A percentile compares a stretch with the other conserved stretches of the same genome.
Evolutionary conservation across 2,113 vertebrate genomes (phyloP).

Genomic region (Echinops telfairi): DNA sequence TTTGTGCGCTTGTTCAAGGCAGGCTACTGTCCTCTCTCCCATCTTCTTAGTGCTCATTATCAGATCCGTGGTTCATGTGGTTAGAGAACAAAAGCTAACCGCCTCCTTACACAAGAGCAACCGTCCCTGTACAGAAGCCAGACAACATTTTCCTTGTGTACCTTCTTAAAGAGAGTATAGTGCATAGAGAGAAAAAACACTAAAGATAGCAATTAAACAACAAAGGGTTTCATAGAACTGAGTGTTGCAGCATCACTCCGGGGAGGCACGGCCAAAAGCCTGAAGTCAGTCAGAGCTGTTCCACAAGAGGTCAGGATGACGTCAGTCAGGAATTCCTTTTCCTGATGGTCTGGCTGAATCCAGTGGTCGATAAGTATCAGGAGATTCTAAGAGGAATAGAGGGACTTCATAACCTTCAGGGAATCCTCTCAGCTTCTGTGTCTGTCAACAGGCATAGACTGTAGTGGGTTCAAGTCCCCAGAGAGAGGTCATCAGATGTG

Average conservation of each 20-base stretch:
- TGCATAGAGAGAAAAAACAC: not conserved
- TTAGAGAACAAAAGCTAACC: not conserved
- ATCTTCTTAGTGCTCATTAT: too few species aligned
- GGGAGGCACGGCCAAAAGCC: not conserved
- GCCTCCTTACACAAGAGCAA: not conserved
- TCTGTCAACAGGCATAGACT: constrained; percentile 35
- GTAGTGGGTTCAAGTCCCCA: not conserved
- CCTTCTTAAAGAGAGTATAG: not conserved
- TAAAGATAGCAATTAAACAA: not conserved
- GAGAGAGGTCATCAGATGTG: not conserved
- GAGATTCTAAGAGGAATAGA: constrained; percentile 47
- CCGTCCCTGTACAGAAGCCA: not conserved
- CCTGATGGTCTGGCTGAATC: constrained; percentile 27
- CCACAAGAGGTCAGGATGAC: not conserved
- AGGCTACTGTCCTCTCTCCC: too few species aligned
- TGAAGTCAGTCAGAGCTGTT: too few species aligned
- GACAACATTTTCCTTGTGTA: not conserved
- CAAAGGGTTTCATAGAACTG: not conserved
- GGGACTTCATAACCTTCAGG: not conserved
- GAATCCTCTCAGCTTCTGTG: constrained; percentile 57
- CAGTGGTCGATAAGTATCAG: not conserved
- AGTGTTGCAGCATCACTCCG: not conserved
- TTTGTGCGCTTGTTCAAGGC: rapidly evolving
- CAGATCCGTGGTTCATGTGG: too few species aligned
- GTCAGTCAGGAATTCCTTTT: not conserved